phyloP scores from a whole-genome alignment of 1,140 invertebrate species.

The Chrysopa pallens region DNA sequence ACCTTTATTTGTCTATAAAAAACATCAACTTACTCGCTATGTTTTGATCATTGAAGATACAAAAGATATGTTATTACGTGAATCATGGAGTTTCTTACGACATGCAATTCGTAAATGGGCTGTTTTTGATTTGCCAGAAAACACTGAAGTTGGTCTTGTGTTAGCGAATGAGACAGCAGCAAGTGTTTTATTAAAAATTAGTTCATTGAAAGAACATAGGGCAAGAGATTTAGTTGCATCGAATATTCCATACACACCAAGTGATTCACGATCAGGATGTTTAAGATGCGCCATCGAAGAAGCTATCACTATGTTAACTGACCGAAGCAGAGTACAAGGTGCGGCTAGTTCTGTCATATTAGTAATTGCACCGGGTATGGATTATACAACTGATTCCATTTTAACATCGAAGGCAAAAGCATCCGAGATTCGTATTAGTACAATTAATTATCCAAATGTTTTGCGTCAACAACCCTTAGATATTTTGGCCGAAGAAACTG shows the following conservation, averaged over 20 bases:
- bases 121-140: constrained; percentile 26
- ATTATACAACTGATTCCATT: constrained; percentile 15
- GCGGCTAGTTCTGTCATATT: constrained; percentile 32
- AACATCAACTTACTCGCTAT: constrained; percentile 26
- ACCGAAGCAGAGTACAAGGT: constrained; percentile 19
- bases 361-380: constrained; percentile 29
- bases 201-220: constrained; percentile 14
- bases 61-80: constrained; percentile 30
- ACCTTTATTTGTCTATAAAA: constrained; percentile 26
- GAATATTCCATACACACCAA: constrained; percentile 28
- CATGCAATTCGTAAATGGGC: constrained; percentile 35
- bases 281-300: constrained; percentile 28
- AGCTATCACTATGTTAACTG: constrained; percentile 29
- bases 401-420: constrained; percentile 16
- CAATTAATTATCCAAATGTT: constrained; percentile 28
- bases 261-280: constrained; percentile 25
- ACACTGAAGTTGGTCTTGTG: constrained; percentile 27
- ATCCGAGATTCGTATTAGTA: constrained; percentile 22
- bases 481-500: constrained; percentile 23
- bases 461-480: constrained; percentile 21
- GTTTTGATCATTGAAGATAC: constrained; percentile 33
- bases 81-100: constrained; percentile 37
- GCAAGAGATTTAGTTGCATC: constrained; percentile 25
- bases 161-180: constrained; percentile 22
- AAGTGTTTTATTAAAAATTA: constrained; percentile 14